Percentiles rank a stretch among this genome's conserved stretches.
Conservation (phyloP, 2,113 vertebrate genomes). For the Proteles cristata region DNA sequence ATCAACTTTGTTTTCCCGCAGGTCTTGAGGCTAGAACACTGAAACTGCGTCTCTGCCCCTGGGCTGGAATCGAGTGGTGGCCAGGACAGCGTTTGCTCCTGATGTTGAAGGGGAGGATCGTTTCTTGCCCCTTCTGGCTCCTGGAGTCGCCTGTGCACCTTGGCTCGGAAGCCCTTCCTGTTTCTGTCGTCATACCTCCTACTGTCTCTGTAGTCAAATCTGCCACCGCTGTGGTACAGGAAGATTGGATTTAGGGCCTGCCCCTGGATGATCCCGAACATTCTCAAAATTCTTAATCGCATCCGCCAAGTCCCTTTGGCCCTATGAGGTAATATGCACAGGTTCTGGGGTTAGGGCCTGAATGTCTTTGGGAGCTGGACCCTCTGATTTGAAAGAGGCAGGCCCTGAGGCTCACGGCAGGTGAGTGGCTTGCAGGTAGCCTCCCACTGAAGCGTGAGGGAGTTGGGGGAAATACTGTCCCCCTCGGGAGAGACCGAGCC, state of each 20-base stretch:
- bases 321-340: neutral
- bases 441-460: too few species aligned
- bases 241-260: neutral
- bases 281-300: neutral
- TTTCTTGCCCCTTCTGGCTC: neutral
- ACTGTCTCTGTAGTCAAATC: neutral
- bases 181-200: neutral
- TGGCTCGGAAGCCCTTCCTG: neutral
- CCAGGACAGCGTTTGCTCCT: neutral
- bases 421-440: neutral
- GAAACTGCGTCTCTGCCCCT: neutral
- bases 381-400: neutral
- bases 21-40: neutral
- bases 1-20: neutral
- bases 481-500: neutral
- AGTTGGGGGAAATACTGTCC: neutral
- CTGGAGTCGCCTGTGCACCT: rapidly evolving
- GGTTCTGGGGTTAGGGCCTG: neutral
- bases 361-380: neutral
- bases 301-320: neutral
- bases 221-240: neutral
- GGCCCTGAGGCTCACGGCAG: neutral
- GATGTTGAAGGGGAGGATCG: neutral
- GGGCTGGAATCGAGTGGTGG: neutral
- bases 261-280: neutral